Evolutionary conservation across 2,797 vertebrate species (phyloP).

Genomic region (Phataginus tricuspis): DNA sequence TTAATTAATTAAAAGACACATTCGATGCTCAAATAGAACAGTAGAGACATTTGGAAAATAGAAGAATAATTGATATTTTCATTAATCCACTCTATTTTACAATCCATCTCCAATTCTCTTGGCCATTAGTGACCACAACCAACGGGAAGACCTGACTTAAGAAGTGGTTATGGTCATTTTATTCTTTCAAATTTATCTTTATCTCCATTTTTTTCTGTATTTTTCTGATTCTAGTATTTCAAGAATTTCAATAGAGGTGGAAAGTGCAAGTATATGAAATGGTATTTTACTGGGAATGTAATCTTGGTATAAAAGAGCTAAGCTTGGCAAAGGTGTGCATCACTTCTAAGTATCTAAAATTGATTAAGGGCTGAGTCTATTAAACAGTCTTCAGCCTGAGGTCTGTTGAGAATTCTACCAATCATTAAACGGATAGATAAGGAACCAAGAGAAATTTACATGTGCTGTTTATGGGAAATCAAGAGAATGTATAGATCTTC

Average conservation of each 20-base stretch:
- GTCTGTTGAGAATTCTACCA: neutral
- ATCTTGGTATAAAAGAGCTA: neutral
- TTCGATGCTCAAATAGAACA: neutral
- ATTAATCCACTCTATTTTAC: neutral
- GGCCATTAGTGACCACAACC: neutral
- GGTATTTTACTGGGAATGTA: neutral
- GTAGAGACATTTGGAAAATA: neutral
- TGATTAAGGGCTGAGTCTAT: neutral
- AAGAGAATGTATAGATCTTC: neutral
- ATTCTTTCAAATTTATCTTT: neutral
- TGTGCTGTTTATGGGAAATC: neutral
- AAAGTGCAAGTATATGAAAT: neutral
- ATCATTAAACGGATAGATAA: neutral
- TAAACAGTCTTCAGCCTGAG: neutral
- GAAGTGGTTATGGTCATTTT: neutral
- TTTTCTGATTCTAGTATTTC: neutral
- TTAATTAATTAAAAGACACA: neutral
- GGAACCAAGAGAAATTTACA: neutral
- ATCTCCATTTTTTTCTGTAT: neutral
- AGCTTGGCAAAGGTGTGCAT: neutral
- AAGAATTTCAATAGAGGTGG: neutral
- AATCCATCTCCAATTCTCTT: neutral
- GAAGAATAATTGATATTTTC: neutral
- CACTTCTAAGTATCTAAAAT: neutral
- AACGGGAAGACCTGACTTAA: neutral